Base-by-base conservation (phyloP, 1,140 invertebrate genomes). In the Diorhabda carinulata region DNA sequence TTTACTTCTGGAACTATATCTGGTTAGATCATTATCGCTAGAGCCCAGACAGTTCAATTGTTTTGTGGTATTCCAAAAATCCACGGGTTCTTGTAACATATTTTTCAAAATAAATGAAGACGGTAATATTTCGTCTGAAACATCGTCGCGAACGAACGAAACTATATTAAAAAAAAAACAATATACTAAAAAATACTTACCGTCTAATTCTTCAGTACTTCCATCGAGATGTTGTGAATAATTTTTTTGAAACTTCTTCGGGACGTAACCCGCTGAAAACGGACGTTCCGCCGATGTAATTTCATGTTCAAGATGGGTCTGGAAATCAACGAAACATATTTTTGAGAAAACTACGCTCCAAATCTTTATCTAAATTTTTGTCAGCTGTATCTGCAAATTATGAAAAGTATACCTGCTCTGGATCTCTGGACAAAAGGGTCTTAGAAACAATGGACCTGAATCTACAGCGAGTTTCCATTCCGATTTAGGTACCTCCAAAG, bases 71-170 rank as follows among this genome's bases (percentile, higher is more conserved):
- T 68, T 69, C 73, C 75, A 79, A 0, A 73, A 70, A 57, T 75
- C 73, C 9, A 78, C 71, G 5, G 74, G 70, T 72, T 78, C 76
- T 25, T 73, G 58, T 25, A 76, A 64, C 41, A 79, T 66, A 43
- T 74, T 70, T 47, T 76, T 74, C 42, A 77, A 72, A 6, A 79
- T 68, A 52, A 73, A 63, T 3, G 76, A 70, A 2, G 78, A 79
- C 5, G 76, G 71, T 47, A 79, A 66, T 9, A 40, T 58, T 41
- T 75, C 68, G 42, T 75, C 72, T 70, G 57, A 10, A 64, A 73
- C 70, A 52, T 52, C 25, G 25, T 25, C 25, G 25, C 25, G 25
- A 25, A 25, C 25, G 25, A 52, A 52, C 9, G 5, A 52, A 52
- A 52, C 66, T 61, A 59, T n/a, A 64, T 8, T 52, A 52, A 52